phyloP scores from a whole-genome alignment of 2,888 invertebrate genomes.

The Pachymerium ferrugineum region DNA sequence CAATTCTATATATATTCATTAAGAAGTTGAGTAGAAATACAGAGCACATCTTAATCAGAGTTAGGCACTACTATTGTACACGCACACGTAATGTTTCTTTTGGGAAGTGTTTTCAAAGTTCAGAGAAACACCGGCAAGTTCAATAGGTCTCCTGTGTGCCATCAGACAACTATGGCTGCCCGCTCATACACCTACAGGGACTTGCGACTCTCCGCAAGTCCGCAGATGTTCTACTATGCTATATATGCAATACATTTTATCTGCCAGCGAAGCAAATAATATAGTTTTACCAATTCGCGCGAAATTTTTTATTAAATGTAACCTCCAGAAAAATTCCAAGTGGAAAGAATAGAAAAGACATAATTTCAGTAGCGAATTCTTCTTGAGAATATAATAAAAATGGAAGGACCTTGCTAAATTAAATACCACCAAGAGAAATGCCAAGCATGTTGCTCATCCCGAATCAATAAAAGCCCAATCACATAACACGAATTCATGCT shows the following conservation, averaged over 20 bases:
- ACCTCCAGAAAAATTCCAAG: too few species aligned
- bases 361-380: too few species aligned
- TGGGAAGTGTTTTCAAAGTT: slow-evolving; percentile 11
- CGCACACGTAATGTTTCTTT: slow-evolving; percentile 18
- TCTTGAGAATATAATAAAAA: too few species aligned
- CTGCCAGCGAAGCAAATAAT: too few species aligned
- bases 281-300: too few species aligned
- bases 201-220: not conserved
- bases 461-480: too few species aligned
- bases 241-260: not conserved
- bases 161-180: not conserved
- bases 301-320: too few species aligned
- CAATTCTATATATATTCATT: slow-evolving; percentile 15
- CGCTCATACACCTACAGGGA: not conserved
- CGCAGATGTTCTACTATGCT: not conserved
- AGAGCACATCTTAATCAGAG: slow-evolving; percentile 3
- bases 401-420: too few species aligned
- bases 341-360: too few species aligned
- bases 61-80: not conserved
- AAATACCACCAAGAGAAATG: too few species aligned
- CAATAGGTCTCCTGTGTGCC: slow-evolving; percentile 7
- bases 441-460: too few species aligned
- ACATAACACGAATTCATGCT: too few species aligned
- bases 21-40: not conserved
- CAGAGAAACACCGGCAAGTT: slow-evolving; percentile 15